Percentiles rank a stretch among this genome's conserved stretches.
Conservation (phyloP, 2,797 vertebrate species). For the Artibeus lituratus region DNA sequence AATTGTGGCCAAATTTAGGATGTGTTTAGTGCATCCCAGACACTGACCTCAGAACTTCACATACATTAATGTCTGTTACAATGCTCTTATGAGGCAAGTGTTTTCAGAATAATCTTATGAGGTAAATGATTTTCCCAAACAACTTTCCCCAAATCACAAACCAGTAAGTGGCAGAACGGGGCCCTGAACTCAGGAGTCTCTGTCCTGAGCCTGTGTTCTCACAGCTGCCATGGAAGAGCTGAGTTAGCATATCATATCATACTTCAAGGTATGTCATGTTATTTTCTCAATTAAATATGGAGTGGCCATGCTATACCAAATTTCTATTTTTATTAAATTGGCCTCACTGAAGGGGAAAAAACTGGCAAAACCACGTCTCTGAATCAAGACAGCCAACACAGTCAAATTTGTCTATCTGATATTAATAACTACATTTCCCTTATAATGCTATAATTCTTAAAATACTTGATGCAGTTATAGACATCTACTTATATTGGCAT, state of each 20-base stretch:
- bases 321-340: not conserved
- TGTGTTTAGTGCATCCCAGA: not conserved
- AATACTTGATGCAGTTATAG: not conserved
- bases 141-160: not conserved
- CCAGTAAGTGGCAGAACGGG: not conserved
- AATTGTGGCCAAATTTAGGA: not conserved
- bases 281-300: not conserved
- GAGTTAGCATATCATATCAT: not conserved
- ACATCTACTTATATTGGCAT: not conserved
- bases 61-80: not conserved
- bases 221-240: not conserved
- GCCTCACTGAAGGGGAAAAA: not conserved
- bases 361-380: not conserved
- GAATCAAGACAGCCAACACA: not conserved
- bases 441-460: not conserved
- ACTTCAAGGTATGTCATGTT: not conserved
- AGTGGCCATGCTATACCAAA: not conserved
- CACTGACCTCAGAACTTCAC: not conserved
- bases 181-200: not conserved
- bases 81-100: not conserved
- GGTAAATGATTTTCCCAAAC: not conserved
- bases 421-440: not conserved
- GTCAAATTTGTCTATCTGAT: not conserved
- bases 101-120: not conserved
- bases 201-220: not conserved